phyloP scores from a whole-genome alignment of 2,797 vertebrate species.

The Buphagus erythrorhynchus region DNA sequence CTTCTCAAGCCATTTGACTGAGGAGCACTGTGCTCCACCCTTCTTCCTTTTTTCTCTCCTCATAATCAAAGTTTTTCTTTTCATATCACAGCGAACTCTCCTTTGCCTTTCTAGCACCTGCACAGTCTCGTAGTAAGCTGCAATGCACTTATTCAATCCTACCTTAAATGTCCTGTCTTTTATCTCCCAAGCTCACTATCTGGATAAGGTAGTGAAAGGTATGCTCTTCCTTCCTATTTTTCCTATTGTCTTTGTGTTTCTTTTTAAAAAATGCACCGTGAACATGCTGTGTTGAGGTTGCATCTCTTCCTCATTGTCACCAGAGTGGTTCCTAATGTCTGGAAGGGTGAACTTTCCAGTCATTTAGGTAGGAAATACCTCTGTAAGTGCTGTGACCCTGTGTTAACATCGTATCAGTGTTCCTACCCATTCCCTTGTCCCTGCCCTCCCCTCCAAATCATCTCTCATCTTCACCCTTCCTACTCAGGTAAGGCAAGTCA shows the following conservation, averaged over 20 bases:
- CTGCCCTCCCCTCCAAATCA: conserved; percentile 7
- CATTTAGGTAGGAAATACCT: conserved; percentile 31
- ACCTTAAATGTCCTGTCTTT: conserved; percentile 98
- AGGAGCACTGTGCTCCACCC: conserved; percentile 63
- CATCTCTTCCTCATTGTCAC: conserved; percentile 57
- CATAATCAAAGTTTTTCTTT: conserved; percentile 62
- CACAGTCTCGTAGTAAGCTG: conserved; percentile 74
- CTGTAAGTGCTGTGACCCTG: neutral
- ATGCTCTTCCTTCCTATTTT: conserved; percentile 89
- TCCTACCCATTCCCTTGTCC: conserved; percentile 19
- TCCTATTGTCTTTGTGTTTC: conserved; percentile 80
- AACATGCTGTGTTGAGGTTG: conserved; percentile 59
- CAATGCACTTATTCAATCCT: conserved; percentile 85
- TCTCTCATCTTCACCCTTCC: conserved; percentile 26
- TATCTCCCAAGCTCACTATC: conserved; percentile 99
- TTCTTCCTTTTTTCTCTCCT: conserved; percentile 45
- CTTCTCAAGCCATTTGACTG: conserved; percentile 11
- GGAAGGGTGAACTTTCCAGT: conserved; percentile 34
- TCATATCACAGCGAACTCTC: neutral
- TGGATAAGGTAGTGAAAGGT: conserved; percentile 99
- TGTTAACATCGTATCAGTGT: conserved; percentile 53
- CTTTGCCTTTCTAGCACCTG: conserved; percentile 70
- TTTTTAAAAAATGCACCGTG: conserved; percentile 30
- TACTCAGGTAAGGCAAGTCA: conserved; percentile 46
- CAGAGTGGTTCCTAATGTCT: conserved; percentile 40